phyloP scores from a whole-genome alignment of 2,113 vertebrate species.

The Montifringilla adamsi region DNA sequence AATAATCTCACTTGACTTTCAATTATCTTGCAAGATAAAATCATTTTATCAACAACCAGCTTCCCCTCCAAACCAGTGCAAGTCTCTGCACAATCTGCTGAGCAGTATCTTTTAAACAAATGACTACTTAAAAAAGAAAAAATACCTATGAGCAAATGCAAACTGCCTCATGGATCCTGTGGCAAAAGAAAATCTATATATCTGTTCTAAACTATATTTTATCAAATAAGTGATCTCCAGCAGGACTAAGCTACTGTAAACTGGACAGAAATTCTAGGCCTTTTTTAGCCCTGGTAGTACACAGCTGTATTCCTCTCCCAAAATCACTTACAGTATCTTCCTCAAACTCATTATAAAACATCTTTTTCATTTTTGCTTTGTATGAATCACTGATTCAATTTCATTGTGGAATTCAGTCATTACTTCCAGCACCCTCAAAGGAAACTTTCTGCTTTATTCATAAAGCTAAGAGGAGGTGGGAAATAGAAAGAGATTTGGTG shows the following conservation, averaged over 20 bases:
- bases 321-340: not conserved
- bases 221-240: not conserved
- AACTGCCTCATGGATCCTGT: not conserved
- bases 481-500: not conserved
- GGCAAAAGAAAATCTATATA: not conserved
- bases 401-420: not conserved
- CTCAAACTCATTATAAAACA: not conserved
- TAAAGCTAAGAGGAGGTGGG: not conserved
- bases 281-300: not conserved
- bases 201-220: not conserved
- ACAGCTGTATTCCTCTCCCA: not conserved
- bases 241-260: not conserved
- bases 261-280: not conserved
- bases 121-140: not conserved
- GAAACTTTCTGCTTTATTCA: not conserved
- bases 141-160: not conserved
- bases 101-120: not conserved
- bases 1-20: not conserved
- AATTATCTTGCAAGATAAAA: constrained; percentile 18
- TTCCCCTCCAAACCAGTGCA: not conserved
- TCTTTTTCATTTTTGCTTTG: not conserved
- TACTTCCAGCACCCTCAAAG: not conserved
- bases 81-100: not conserved
- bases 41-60: not conserved
- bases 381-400: not conserved